Evolutionary conservation across 2,888 invertebrate species (phyloP).

Genomic region (Hylaea fasciaria): DNA sequence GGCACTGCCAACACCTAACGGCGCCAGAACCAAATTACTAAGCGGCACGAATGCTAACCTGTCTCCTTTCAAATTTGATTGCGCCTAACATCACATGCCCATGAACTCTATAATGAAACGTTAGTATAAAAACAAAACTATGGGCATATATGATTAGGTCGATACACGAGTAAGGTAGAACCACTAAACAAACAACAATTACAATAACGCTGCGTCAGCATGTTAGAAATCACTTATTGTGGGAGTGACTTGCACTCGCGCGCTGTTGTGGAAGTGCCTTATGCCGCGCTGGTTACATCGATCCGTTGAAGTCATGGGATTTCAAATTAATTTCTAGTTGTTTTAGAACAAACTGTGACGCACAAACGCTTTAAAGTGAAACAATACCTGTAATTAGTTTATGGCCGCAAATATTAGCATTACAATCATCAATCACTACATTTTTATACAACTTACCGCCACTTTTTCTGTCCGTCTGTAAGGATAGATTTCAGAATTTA

Average conservation of each 20-base stretch:
- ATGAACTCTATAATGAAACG: conserved; percentile 84
- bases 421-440: too few species aligned
- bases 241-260: conserved; percentile 76
- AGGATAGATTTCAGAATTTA: too few species aligned
- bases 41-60: conserved; percentile 74
- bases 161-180: conserved; percentile 84
- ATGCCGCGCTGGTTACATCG: conserved; percentile 57
- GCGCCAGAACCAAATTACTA: conserved; percentile 80
- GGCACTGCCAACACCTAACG: conserved; percentile 71
- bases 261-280: conserved; percentile 60
- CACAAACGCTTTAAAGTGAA: too few species aligned
- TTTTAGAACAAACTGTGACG: too few species aligned
- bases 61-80: conserved; percentile 84
- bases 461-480: too few species aligned
- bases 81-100: conserved; percentile 83
- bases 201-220: conserved; percentile 80
- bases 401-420: too few species aligned
- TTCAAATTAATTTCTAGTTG: conserved; percentile 1
- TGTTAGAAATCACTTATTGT: conserved; percentile 84
- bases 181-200: conserved; percentile 84
- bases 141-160: conserved; percentile 84
- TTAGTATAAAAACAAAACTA: conserved; percentile 83
- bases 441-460: too few species aligned
- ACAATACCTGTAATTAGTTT: too few species aligned
- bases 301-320: conserved; percentile 16